Conservation (phyloP, 2,888 invertebrate species). For the Dolichomitus sp. region DNA sequence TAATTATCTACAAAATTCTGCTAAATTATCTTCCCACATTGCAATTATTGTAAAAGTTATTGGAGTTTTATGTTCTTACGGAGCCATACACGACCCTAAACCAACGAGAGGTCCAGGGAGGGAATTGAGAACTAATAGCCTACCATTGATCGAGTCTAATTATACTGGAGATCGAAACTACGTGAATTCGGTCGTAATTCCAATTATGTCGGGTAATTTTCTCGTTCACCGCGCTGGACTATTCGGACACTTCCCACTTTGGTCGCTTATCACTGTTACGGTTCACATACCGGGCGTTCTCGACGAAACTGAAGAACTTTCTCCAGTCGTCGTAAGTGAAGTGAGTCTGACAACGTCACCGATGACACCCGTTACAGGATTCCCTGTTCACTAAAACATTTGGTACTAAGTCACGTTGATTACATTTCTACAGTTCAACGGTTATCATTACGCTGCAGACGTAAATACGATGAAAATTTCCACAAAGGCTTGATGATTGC, state of each 20-base stretch:
- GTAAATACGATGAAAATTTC: background rate
- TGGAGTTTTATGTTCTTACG: background rate
- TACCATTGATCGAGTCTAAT: conserved; percentile 31
- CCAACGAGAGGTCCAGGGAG: conserved; percentile 10
- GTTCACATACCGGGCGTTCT: conserved; percentile 15
- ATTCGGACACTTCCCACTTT: conserved; percentile 24
- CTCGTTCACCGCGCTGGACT: conserved; percentile 23
- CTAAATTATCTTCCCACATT: background rate
- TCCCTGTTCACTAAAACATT: background rate
- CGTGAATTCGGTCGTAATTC: conserved; percentile 30
- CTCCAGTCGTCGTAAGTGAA: background rate
- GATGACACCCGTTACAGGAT: too few relatives aligned
- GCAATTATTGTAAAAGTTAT: background rate
- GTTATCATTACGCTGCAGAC: background rate
- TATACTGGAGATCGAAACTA: conserved; percentile 28
- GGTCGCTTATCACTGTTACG: conserved; percentile 24
- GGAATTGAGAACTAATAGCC: conserved; percentile 21
- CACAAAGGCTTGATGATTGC: background rate
- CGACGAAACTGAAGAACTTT: conserved; percentile 6
- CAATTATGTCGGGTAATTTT: conserved; percentile 27
- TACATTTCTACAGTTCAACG: background rate
- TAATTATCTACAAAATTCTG: background rate
- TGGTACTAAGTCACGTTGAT: background rate
- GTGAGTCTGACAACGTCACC: background rate
- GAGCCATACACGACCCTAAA: conserved; percentile 5